phyloP scores from a whole-genome alignment of 2,113 vertebrate genomes.

The Corvus moneduloides region DNA sequence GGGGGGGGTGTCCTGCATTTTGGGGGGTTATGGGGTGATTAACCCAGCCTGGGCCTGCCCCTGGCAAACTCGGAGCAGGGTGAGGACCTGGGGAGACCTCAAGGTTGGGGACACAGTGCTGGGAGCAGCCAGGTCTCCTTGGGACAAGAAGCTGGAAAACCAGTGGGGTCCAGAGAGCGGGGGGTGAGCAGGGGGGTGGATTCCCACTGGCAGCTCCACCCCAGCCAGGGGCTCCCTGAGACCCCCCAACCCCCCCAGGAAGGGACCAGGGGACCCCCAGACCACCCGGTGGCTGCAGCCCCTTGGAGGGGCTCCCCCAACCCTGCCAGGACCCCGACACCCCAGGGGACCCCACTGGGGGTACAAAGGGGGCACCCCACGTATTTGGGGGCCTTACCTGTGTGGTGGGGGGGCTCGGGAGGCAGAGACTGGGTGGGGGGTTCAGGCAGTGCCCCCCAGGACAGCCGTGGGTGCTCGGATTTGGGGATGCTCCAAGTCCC shows the following conservation, averaged over 20 bases:
- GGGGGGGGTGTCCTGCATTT: too few species aligned
- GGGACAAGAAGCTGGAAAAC: neutral
- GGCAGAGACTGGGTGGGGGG: neutral
- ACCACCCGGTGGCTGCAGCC: neutral
- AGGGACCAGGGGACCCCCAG: neutral
- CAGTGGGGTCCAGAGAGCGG: accelerated
- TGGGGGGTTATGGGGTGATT: neutral
- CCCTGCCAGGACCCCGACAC: neutral
- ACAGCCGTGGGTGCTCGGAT: neutral
- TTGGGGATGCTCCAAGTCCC: neutral
- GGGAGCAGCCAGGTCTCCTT: neutral
- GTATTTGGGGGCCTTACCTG: neutral
- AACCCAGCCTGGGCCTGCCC: neutral
- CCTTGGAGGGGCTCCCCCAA: neutral
- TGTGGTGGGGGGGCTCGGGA: neutral
- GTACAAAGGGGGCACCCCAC: neutral
- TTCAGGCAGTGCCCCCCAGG: neutral
- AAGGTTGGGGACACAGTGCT: accelerated
- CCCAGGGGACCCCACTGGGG: neutral
- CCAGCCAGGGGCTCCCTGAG: neutral
- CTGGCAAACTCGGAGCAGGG: neutral
- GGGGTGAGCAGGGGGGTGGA: too few species aligned
- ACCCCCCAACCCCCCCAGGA: neutral
- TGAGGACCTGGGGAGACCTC: neutral
- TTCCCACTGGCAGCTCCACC: neutral